A percentile compares a stretch with the other conserved stretches of the same genome.
phyloP scores from a whole-genome alignment of 2,797 vertebrate genomes.

The Margarornis squamiger region DNA sequence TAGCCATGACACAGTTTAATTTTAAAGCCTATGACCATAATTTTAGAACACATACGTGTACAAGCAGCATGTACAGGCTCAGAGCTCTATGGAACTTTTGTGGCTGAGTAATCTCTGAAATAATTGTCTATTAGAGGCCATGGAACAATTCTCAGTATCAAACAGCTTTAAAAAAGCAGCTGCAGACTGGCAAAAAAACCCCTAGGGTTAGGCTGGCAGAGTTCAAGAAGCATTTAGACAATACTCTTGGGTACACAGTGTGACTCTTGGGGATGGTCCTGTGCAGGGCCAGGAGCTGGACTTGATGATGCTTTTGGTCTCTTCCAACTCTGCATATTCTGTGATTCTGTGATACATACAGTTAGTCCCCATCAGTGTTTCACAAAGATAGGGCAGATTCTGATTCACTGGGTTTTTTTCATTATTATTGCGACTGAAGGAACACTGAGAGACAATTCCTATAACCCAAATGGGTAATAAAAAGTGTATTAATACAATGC shows the following conservation, averaged over 20 bases:
- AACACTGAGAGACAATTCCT: constrained; percentile 43
- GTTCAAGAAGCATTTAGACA: not conserved
- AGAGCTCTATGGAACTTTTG: not conserved
- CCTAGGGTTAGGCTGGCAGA: not conserved
- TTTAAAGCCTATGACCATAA: not conserved
- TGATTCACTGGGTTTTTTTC: not conserved
- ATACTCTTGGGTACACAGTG: not conserved
- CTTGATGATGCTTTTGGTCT: not conserved
- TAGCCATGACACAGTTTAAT: not conserved
- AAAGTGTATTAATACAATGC: constrained; percentile 43
- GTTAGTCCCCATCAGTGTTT: not conserved
- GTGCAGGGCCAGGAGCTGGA: not conserved
- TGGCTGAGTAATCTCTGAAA: not conserved
- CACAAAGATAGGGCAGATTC: constrained; percentile 4
- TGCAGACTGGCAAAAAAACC: not conserved
- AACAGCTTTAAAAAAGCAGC: not conserved
- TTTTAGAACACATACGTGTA: not conserved
- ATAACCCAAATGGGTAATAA: constrained; percentile 28
- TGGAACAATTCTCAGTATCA: not conserved
- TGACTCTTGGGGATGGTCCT: not conserved
- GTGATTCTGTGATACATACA: not conserved
- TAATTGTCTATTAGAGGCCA: not conserved
- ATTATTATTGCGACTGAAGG: constrained; percentile 48
- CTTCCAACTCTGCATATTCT: not conserved
- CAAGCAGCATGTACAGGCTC: not conserved